These are phyloP conservation scores for Furnarius figulus DNA, from an alignment of 2,113 vertebrate species.

Conservation along the genomic window DNA sequence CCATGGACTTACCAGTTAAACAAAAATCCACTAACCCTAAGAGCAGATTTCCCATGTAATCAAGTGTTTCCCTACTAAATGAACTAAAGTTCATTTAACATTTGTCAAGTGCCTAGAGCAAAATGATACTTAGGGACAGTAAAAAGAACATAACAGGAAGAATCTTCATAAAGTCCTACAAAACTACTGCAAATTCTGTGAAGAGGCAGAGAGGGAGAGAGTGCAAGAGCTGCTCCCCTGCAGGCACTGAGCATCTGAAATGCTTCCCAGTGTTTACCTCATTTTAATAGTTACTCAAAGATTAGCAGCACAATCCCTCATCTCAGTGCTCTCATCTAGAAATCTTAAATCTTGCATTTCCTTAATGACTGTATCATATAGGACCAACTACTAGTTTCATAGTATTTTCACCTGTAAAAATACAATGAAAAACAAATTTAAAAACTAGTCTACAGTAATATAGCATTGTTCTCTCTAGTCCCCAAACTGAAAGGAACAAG, in stretches of 20 bases:
- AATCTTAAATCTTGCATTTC: background rate
- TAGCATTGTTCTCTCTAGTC: background rate
- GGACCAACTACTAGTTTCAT: background rate
- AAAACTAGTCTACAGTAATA: background rate
- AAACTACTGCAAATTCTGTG: background rate
- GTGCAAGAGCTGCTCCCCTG: background rate
- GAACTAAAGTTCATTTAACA: background rate
- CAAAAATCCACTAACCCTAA: background rate
- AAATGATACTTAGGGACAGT: background rate
- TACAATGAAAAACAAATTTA: background rate
- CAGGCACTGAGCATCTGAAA: background rate
- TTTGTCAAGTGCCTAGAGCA: background rate
- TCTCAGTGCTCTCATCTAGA: background rate
- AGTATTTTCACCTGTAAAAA: background rate
- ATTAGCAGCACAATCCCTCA: background rate
- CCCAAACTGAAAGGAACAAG: background rate
- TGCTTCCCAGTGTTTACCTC: background rate
- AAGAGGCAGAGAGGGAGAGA: background rate
- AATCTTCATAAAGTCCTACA: background rate
- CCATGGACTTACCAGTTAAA: background rate
- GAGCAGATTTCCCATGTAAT: background rate
- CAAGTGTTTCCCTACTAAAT: background rate
- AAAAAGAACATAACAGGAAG: background rate
- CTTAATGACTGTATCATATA: background rate
- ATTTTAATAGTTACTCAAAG: background rate